Evolutionary conservation across 2,888 invertebrate genomes (phyloP).

Genomic region (Drosophila anomelani): DNA sequence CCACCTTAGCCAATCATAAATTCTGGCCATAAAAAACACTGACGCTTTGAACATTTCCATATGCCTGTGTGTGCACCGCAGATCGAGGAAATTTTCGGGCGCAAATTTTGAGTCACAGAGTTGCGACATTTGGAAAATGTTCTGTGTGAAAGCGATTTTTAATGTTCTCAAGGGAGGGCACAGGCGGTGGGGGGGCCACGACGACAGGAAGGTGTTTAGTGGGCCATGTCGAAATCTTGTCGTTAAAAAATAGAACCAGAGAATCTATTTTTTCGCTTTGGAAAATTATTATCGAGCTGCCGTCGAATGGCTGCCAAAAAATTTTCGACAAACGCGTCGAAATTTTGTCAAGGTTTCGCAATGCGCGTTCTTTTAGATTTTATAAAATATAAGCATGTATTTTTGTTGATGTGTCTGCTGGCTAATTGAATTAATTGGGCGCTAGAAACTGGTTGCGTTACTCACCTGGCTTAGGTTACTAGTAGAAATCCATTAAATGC

Average conservation of each 20-base stretch:
- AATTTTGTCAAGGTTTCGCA: constrained; percentile 20
- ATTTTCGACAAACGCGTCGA: constrained; percentile 9
- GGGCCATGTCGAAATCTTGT: constrained; percentile 72
- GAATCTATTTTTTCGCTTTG: constrained; percentile 46
- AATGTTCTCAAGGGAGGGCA: constrained; percentile 12
- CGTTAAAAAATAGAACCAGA: constrained; percentile 61
- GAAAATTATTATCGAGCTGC: constrained; percentile 60
- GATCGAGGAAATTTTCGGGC: constrained; percentile 38
- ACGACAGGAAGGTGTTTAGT: constrained; percentile 49
- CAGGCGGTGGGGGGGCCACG: constrained; percentile 7
- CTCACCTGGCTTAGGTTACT: constrained; percentile 77
- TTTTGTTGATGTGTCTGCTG: constrained; percentile 15
- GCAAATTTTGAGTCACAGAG: constrained; percentile 59
- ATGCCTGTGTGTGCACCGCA: constrained; percentile 17
- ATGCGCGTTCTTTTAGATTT: constrained; percentile 6
- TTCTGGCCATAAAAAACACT: constrained; percentile 36
- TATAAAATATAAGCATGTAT: background rate
- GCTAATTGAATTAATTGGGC: constrained; percentile 61
- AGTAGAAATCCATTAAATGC: constrained; percentile 81
- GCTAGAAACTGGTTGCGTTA: constrained; percentile 37
- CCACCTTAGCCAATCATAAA: constrained; percentile 41
- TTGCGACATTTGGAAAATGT: constrained; percentile 55
- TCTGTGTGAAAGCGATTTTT: constrained; percentile 50
- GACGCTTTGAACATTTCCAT: constrained; percentile 43
- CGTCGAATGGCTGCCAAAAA: constrained; percentile 61